Percentiles rank a stretch among this genome's conserved stretches.
Evolutionary conservation across 2,797 vertebrate species (phyloP).

Genomic region (Sebastes itinus): DNA sequence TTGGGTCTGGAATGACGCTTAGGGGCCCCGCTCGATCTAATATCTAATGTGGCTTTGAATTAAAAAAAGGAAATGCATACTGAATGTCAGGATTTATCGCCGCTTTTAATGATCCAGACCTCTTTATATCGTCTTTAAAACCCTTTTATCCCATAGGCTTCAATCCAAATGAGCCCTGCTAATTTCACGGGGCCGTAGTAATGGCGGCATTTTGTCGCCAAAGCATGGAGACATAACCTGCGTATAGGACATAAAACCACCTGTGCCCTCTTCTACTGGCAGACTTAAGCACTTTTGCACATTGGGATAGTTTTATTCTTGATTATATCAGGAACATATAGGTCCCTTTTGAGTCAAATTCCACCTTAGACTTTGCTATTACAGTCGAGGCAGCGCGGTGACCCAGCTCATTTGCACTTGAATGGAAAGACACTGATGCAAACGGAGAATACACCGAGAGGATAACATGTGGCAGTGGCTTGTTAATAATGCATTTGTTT

Average conservation of each 20-base stretch:
- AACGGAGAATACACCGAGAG: slow-evolving; percentile 52
- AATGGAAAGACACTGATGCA: slow-evolving; percentile 58
- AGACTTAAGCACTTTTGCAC: not conserved
- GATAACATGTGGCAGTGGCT: slow-evolving; percentile 68
- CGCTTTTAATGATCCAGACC: slow-evolving; percentile 52
- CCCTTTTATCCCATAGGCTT: slow-evolving; percentile 38
- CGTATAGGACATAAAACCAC: slow-evolving; percentile 46
- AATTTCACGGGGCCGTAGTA: slow-evolving; percentile 55
- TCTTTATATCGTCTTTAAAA: slow-evolving; percentile 59
- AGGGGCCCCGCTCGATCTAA: slow-evolving; percentile 64
- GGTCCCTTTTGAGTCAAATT: slow-evolving; percentile 19
- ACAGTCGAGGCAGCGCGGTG: slow-evolving; percentile 20
- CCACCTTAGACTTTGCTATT: slow-evolving; percentile 20
- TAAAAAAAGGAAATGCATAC: slow-evolving; percentile 59
- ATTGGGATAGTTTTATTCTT: not conserved
- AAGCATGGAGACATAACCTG: slow-evolving; percentile 19
- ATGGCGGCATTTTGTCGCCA: slow-evolving; percentile 44
- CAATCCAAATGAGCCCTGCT: slow-evolving; percentile 54
- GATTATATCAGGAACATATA: not conserved
- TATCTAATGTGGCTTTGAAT: slow-evolving; percentile 65
- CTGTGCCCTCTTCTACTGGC: slow-evolving; percentile 21
- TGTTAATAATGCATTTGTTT: slow-evolving; percentile 82
- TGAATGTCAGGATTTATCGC: slow-evolving; percentile 69
- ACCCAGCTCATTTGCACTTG: slow-evolving; percentile 69
- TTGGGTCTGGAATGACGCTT: slow-evolving; percentile 62